Conservation (phyloP, 2,888 invertebrate species). For the Pyrgus malvae region DNA sequence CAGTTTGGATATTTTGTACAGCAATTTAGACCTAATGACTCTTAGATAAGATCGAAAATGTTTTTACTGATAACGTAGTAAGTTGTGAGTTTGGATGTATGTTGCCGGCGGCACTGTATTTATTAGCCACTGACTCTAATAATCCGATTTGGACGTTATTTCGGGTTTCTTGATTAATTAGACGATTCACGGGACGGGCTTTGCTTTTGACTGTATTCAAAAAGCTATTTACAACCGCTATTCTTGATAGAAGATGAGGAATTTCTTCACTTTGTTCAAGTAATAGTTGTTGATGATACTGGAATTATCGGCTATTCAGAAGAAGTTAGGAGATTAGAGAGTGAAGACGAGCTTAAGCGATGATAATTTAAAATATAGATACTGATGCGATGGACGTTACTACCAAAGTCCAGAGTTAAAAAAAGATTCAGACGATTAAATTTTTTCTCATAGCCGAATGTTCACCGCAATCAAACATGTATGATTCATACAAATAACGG, state of each 20-base stretch:
- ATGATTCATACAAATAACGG: conserved; percentile 32
- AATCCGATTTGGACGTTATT: conserved; percentile 56
- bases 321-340: background rate
- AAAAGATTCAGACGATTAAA: background rate
- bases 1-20: conserved; percentile 11
- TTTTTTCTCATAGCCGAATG: conserved; percentile 1
- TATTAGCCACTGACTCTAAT: conserved; percentile 51
- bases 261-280: conserved; percentile 20
- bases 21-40: conserved; percentile 19
- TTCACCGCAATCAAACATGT: conserved; percentile 7
- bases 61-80: background rate
- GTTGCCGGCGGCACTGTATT: conserved; percentile 37
- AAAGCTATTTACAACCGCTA: conserved; percentile 36
- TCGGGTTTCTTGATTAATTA: conserved; percentile 56
- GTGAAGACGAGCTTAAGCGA: background rate
- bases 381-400: background rate
- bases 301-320: background rate
- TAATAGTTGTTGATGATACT: background rate
- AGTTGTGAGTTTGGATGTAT: conserved; percentile 3
- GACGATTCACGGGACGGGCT: conserved; percentile 34
- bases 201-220: conserved; percentile 33
- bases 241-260: conserved; percentile 14
- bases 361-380: background rate
- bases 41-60: conserved; percentile 3
- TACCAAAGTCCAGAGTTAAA: background rate